phyloP scores from a whole-genome alignment of 1,140 invertebrate genomes.

The Hylaeus anthracinus region DNA sequence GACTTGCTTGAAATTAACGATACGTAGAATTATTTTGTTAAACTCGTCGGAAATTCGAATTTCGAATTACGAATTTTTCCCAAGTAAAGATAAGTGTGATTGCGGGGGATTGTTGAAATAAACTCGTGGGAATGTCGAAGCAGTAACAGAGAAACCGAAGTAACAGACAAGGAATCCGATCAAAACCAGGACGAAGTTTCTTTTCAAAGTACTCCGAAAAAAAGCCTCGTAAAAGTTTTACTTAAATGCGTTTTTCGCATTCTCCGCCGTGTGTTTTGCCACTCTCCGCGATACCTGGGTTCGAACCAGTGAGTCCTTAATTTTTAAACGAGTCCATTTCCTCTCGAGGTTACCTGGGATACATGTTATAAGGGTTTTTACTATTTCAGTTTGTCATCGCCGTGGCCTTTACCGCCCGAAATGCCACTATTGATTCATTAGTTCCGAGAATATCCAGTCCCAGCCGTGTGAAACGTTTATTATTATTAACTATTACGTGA shows the following conservation, averaged over 20 bases:
- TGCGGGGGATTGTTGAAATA: too few species aligned
- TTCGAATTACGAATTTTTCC: too few species aligned
- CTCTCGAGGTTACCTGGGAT: background rate
- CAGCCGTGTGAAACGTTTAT: too few species aligned
- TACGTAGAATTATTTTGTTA: too few species aligned
- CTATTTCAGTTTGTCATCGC: background rate
- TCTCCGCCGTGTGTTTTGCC: constrained; percentile 11
- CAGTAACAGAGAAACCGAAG: background rate
- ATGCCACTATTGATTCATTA: too few species aligned
- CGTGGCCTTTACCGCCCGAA: too few species aligned
- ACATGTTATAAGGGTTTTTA: background rate
- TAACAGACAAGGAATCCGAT: constrained; percentile 7
- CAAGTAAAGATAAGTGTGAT: too few species aligned
- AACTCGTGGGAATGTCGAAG: background rate
- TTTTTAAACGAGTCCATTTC: constrained; percentile 40
- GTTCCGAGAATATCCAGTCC: too few species aligned
- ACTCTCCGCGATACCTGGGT: background rate
- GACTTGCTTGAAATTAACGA: too few species aligned
- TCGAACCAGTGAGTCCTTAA: constrained; percentile 5
- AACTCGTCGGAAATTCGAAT: too few species aligned
- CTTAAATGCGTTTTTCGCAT: constrained; percentile 43
- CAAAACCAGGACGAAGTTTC: constrained; percentile 24
- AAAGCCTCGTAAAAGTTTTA: constrained; percentile 44
- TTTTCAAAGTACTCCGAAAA: constrained; percentile 31
- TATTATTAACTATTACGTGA: too few species aligned